These are phyloP conservation scores for Dicranocentrus wangi DNA, from an alignment of 2,888 invertebrate genomes.

Conservation along the genomic window DNA sequence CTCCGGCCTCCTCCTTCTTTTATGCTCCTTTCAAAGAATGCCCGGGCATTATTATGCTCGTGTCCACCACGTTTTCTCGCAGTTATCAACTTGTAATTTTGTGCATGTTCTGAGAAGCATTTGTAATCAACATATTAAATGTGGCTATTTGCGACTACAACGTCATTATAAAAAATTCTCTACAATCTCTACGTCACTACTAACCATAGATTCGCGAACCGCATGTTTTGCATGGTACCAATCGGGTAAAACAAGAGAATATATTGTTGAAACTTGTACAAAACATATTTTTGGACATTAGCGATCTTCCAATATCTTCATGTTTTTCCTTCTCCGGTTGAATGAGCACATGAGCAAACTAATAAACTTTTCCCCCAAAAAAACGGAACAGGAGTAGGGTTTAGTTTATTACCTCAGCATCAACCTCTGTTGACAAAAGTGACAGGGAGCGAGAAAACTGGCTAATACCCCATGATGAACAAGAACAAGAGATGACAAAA, in stretches of 20 bases:
- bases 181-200: no score
- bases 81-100: no score
- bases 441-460: constrained; percentile 51
- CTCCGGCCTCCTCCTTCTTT: neutral
- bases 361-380: constrained; percentile 28
- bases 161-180: no score
- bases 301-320: constrained; percentile 47
- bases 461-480: constrained; percentile 33
- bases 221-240: no score
- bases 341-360: constrained; percentile 46
- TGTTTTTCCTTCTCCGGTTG: constrained; percentile 40
- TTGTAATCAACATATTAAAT: no score
- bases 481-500: no score
- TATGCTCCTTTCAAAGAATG: constrained; percentile 9
- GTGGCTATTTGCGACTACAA: no score
- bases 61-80: no score
- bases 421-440: constrained; percentile 37
- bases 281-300: constrained; percentile 58
- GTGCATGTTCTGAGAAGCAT: no score
- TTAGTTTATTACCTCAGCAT: constrained; percentile 9
- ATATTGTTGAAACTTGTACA: no score
- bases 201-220: no score
- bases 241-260: no score
- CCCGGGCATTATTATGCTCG: neutral
- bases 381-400: neutral